A percentile compares a stretch with the other conserved stretches of the same genome.
These are phyloP conservation scores for Chrysolina oricalcia DNA, from an alignment of 2,888 invertebrate species.

Conservation along the genomic window DNA sequence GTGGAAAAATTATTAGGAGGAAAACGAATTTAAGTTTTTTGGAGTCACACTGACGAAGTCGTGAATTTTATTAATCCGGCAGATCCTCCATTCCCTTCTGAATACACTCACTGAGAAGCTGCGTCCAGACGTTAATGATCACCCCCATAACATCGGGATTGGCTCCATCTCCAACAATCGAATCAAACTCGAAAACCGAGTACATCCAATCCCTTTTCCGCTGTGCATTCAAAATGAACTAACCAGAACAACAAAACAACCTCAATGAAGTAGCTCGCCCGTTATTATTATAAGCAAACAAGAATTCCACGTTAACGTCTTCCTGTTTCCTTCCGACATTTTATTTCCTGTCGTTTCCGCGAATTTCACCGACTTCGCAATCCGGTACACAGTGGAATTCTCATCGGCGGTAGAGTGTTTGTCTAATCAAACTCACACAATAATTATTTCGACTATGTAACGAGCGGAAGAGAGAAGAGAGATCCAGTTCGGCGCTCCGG, in stretches of 20 bases:
- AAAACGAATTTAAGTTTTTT: too few relatives aligned
- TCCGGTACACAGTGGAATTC: constrained; percentile 42
- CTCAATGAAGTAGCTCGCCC: constrained; percentile 50
- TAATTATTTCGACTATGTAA: constrained; percentile 6
- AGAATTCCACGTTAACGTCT: constrained; percentile 62
- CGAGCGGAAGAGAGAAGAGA: not conserved
- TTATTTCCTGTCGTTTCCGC: constrained; percentile 56
- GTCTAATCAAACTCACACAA: constrained; percentile 14
- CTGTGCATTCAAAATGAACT: not conserved
- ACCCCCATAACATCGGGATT: not conserved
- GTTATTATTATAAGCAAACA: constrained; percentile 62
- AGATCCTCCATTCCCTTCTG: too few relatives aligned
- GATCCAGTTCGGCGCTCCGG: too few relatives aligned
- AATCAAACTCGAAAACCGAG: not conserved
- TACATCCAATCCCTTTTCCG: not conserved
- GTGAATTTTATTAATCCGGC: too few relatives aligned
- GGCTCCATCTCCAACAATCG: not conserved
- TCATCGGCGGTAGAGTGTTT: constrained; percentile 17
- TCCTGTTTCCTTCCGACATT: constrained; percentile 61
- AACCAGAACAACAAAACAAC: constrained; percentile 25
- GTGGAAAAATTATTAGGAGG: too few relatives aligned
- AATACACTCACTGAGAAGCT: not conserved
- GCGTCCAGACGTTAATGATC: not conserved
- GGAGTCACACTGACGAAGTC: too few relatives aligned
- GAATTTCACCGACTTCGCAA: not conserved